Conservation (phyloP, 2,113 vertebrate genomes). For the Anoplopoma fimbria region DNA sequence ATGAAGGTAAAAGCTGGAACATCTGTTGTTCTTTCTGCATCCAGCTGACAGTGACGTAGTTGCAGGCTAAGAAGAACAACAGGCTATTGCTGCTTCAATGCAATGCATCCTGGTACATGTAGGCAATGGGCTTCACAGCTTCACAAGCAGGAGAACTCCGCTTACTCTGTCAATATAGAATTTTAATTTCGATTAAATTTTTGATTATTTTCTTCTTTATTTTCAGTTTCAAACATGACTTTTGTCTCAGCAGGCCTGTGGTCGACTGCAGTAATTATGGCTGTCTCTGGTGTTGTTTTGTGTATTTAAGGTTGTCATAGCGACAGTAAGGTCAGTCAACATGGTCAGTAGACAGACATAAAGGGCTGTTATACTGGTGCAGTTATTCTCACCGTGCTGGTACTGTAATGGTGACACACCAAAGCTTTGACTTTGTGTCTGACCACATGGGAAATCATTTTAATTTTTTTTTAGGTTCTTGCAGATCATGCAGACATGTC, state of each 20-base stretch:
- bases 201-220: too few relatives aligned
- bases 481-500: conserved; percentile 53
- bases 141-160: too few relatives aligned
- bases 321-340: conserved; percentile 32
- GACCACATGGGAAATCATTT: conserved; percentile 47
- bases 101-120: too few relatives aligned
- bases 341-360: too few relatives aligned
- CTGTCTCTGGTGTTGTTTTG: conserved; percentile 29
- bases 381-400: conserved; percentile 22
- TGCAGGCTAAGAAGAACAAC: too few relatives aligned
- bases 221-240: conserved; percentile 1
- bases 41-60: too few relatives aligned
- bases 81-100: too few relatives aligned
- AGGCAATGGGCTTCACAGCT: too few relatives aligned
- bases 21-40: too few relatives aligned
- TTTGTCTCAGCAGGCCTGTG: neutral
- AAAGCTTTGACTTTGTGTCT: conserved; percentile 16
- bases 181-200: too few relatives aligned
- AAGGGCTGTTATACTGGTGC: conserved; percentile 25
- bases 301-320: conserved; percentile 16
- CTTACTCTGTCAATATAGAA: too few relatives aligned
- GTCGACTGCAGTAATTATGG: conserved; percentile 7
- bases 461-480: conserved; percentile 40
- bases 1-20: too few relatives aligned
- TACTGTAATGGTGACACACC: conserved; percentile 20